Evolutionary conservation across 1,140 invertebrate species (phyloP).

Genomic region (Macrostomum lignano): DNA sequence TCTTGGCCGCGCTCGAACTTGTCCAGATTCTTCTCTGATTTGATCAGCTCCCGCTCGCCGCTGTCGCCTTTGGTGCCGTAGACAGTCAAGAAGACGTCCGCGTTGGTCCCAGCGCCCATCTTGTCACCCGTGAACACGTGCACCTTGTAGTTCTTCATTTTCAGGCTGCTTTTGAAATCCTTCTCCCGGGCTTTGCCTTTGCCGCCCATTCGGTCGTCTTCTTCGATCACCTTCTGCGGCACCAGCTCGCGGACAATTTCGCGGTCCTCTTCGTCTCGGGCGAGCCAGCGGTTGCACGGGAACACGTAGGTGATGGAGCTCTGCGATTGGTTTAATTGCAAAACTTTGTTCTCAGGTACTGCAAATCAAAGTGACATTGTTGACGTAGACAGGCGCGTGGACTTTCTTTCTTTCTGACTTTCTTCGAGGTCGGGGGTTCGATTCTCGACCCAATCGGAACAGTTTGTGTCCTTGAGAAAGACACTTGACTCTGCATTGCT

Average conservation of each 20-base stretch:
- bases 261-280: conserved; percentile 20
- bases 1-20: conserved; percentile 18
- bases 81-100: conserved; percentile 22
- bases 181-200: conserved; percentile 16
- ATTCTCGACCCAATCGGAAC: no score
- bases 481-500: no score
- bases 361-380: no score
- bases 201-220: conserved; percentile 17
- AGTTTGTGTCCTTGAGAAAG: no score
- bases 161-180: conserved; percentile 8
- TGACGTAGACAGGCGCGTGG: no score
- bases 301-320: conserved; percentile 23
- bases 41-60: conserved; percentile 20
- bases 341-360: no score
- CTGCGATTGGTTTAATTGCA: no score
- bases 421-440: no score
- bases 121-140: conserved; percentile 21
- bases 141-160: conserved; percentile 18
- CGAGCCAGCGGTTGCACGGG: conserved; percentile 24
- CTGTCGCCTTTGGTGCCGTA: conserved; percentile 22
- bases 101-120: conserved; percentile 20
- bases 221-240: conserved; percentile 15
- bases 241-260: conserved; percentile 21
- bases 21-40: conserved; percentile 22
- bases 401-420: no score